phyloP scores from a whole-genome alignment of 2,888 invertebrate genomes.

The Lypha dubia region DNA sequence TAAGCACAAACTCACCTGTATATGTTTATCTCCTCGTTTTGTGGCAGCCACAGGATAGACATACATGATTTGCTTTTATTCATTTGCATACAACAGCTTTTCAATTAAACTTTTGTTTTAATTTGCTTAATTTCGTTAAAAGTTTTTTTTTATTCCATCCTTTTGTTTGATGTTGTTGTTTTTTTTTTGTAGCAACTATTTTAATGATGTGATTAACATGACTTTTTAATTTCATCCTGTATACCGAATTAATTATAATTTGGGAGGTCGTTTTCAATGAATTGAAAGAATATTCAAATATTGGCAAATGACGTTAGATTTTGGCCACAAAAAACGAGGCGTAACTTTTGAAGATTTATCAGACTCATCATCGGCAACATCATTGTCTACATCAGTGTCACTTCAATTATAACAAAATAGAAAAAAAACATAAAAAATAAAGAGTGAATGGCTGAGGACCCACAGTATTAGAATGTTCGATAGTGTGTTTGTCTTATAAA shows the following conservation, averaged over 20 bases:
- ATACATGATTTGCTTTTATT: slow-evolving; percentile 43
- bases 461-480: background rate
- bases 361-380: slow-evolving; percentile 25
- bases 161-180: slow-evolving; percentile 10
- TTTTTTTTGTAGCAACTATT: slow-evolving; percentile 79
- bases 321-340: background rate
- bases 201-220: slow-evolving; percentile 84
- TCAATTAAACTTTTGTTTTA: slow-evolving; percentile 57
- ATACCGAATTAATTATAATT: slow-evolving; percentile 83
- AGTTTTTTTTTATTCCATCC: slow-evolving; percentile 38
- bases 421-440: no score
- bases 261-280: slow-evolving; percentile 80
- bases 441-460: background rate
- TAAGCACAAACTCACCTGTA: background rate
- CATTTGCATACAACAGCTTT: slow-evolving; percentile 60
- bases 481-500: background rate
- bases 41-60: slow-evolving; percentile 36
- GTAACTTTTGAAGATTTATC: slow-evolving; percentile 57
- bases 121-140: slow-evolving; percentile 55
- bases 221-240: slow-evolving; percentile 83
- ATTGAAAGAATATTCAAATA: background rate
- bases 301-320: slow-evolving; percentile 34
- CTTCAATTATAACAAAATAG: slow-evolving; percentile 29
- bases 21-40: background rate
- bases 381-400: slow-evolving; percentile 20